Conservation (phyloP, 2,797 vertebrate genomes). For the Onychomys leucogaster region DNA sequence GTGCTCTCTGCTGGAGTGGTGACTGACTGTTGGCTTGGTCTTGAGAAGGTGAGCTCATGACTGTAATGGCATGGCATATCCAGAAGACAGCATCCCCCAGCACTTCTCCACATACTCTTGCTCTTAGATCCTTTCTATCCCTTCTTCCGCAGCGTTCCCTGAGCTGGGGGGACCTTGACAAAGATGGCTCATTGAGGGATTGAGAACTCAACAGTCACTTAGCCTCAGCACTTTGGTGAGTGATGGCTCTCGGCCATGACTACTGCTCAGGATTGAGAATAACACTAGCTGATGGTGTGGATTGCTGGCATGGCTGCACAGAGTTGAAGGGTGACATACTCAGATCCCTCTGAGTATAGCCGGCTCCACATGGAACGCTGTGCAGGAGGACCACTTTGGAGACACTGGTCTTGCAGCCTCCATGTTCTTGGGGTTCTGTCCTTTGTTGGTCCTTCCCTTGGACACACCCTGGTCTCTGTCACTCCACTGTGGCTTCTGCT, state of each 20-base stretch:
- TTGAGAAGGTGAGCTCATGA: not conserved
- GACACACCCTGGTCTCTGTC: not conserved
- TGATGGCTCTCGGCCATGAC: not conserved
- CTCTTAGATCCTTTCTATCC: not conserved
- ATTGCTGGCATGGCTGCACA: too few relatives aligned
- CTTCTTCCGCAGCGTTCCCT: not conserved
- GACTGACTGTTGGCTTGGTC: not conserved
- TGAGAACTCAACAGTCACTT: not conserved
- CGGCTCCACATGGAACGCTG: rapidly evolving
- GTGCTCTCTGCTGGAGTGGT: not conserved
- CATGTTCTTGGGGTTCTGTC: not conserved
- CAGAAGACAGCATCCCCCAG: not conserved
- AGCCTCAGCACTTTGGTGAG: not conserved
- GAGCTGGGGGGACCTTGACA: not conserved
- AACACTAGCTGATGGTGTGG: not conserved
- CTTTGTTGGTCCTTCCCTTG: not conserved
- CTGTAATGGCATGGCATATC: too few relatives aligned
- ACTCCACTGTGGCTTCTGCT: not conserved
- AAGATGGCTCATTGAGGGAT: not conserved
- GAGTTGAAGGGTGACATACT: not conserved
- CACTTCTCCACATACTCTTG: not conserved
- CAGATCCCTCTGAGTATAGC: not conserved
- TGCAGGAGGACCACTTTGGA: not conserved
- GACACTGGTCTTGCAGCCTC: not conserved
- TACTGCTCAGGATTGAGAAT: too few relatives aligned